Conservation (phyloP, 2,797 vertebrate species). For the Synanceia verrucosa region DNA sequence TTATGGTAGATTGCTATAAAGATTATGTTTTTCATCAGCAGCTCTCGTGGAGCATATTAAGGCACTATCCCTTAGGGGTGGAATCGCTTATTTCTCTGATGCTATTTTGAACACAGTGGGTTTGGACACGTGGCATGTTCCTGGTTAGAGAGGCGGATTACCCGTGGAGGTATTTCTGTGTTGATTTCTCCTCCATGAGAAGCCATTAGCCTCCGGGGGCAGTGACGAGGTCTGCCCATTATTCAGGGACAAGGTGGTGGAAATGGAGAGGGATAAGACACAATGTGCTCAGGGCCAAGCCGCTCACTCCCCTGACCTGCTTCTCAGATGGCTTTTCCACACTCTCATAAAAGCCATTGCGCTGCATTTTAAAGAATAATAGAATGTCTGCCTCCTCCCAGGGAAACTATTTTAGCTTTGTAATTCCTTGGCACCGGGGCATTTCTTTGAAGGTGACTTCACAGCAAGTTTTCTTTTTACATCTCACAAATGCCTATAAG, state of each 20-base stretch:
- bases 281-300: constrained; percentile 81
- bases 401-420: constrained; percentile 84
- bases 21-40: constrained; percentile 61
- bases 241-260: constrained; percentile 83
- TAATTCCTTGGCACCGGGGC: constrained; percentile 80
- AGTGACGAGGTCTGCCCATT: constrained; percentile 82
- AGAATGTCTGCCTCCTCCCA: constrained; percentile 79
- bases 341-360: constrained; percentile 81
- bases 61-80: constrained; percentile 48
- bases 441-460: constrained; percentile 87
- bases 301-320: constrained; percentile 78
- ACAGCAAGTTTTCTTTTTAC: constrained; percentile 76
- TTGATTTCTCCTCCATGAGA: constrained; percentile 84
- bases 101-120: constrained; percentile 75
- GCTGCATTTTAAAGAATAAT: constrained; percentile 87
- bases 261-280: constrained; percentile 85
- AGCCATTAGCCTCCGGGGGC: constrained; percentile 89
- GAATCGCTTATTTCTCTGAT: constrained; percentile 68
- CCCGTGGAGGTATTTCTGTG: constrained; percentile 79
- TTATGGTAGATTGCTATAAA: constrained; percentile 48
- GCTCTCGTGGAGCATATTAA: constrained; percentile 62
- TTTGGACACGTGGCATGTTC: constrained; percentile 59
- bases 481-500: constrained; percentile 69
- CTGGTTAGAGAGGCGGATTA: constrained; percentile 80
- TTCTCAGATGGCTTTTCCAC: constrained; percentile 86